A percentile compares a stretch with the other conserved stretches of the same genome.
phyloP scores from a whole-genome alignment of 1,140 invertebrate genomes.

The Cydia splendana region DNA sequence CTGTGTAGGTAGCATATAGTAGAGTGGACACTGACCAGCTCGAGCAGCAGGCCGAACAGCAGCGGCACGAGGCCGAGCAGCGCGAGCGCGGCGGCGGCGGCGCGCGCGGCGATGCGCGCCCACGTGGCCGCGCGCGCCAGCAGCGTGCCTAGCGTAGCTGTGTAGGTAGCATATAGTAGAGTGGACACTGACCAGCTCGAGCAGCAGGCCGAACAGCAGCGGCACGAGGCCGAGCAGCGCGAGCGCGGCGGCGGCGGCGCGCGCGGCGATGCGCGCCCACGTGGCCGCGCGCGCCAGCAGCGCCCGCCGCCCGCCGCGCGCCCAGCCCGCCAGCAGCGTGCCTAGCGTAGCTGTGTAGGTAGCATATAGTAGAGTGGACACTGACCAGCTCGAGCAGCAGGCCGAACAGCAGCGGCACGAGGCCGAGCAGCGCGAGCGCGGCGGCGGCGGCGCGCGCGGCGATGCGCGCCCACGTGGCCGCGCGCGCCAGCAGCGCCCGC shows the following conservation, averaged over 20 bases:
- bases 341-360: slow-evolving; percentile 39
- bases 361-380: neutral
- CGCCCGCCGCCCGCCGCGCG: slow-evolving; percentile 88
- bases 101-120: slow-evolving; percentile 84
- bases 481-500: slow-evolving; percentile 85
- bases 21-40: slow-evolving; percentile 83
- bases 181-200: slow-evolving; percentile 83
- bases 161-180: no score
- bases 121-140: slow-evolving; percentile 87
- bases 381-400: slow-evolving; percentile 92
- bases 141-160: slow-evolving; percentile 79
- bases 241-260: slow-evolving; percentile 87
- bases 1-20: no score
- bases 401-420: slow-evolving; percentile 96
- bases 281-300: slow-evolving; percentile 87
- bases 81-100: slow-evolving; percentile 87
- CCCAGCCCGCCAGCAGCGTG: slow-evolving; percentile 89
- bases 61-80: slow-evolving; percentile 95
- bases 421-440: slow-evolving; percentile 89
- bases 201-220: slow-evolving; percentile 92
- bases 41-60: slow-evolving; percentile 94
- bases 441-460: slow-evolving; percentile 86
- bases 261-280: slow-evolving; percentile 85
- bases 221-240: slow-evolving; percentile 95
- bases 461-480: slow-evolving; percentile 87